Evolutionary conservation across 2,888 invertebrate species (phyloP), one percentile per base, ranked within the genome.

Genomic region (Ormyrus thymus): DNA sequence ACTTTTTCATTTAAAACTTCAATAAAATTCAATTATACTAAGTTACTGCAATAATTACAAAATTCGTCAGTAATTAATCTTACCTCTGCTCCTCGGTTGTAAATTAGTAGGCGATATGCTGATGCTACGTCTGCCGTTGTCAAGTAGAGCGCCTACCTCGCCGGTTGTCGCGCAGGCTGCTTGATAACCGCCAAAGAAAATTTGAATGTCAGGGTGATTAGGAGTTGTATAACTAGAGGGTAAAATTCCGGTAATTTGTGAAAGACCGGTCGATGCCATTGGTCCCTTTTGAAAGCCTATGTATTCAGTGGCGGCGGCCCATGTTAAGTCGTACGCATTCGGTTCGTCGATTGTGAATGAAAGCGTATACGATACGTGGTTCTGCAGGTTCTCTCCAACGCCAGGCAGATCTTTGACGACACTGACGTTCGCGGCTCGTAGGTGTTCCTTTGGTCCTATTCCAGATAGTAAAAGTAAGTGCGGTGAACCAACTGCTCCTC

Each of bases 351-450:
- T 88, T 0, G 90, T 90, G 85, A 92, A 94, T n/a, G 91, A 91
- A 8, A 94, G 82, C 7, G 90, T 91, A 51, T 93, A 93, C 0
- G 94, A 93, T 0, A 94, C 93, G 84, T 95, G 94, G 86, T 94
- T 94, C 78, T 94, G 94, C 0, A 95, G 88, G 85, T 94, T 95
- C 84, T 92, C 92, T 0, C 95, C 94, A 0, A 95, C 94, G 0
- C 94, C 94, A 0, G 93, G 94, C 29, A 94, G 88, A 81, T 94
- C 92, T 80, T 92, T 92, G 46, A 93, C 90, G 9, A 93, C 91
- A 6, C 92, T 92, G 48, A 95, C 92, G 74, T 93, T 92, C 77
- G 93, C 92, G 76, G 91, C 91, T 62, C 92, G 89, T 2, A 95
- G 88, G 64, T 93, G 93, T 7, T 92, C 91, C 83, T 91, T 92